Conservation (phyloP, 2,888 invertebrate species). For the Scaptomyza cyrtandrae region DNA sequence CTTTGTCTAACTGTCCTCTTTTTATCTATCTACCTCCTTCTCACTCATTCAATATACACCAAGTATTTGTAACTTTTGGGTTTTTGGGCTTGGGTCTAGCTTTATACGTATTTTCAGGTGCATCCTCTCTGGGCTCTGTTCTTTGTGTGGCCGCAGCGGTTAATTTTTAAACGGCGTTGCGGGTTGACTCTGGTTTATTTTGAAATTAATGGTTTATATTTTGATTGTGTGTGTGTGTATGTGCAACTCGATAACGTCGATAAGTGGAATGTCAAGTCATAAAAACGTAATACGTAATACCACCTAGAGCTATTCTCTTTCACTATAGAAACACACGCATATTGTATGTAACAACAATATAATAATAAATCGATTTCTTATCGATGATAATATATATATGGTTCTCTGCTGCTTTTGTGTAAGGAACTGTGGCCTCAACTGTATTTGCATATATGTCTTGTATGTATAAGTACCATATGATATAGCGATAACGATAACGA, state of each 20-base stretch:
- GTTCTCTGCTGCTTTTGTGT: constrained; percentile 47
- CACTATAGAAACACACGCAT: constrained; percentile 52
- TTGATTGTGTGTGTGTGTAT: constrained; percentile 11
- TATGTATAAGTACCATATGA: constrained; percentile 25
- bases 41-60: constrained; percentile 20
- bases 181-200: constrained; percentile 39
- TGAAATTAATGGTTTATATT: constrained; percentile 4
- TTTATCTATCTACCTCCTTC: constrained; percentile 5
- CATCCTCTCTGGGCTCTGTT: constrained; percentile 50
- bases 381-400: constrained; percentile 15
- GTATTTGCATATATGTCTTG: constrained; percentile 36
- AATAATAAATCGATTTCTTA: constrained; percentile 18
- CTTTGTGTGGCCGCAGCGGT: constrained; percentile 38
- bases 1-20: constrained; percentile 8
- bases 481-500: constrained; percentile 45
- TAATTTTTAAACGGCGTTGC: constrained; percentile 42
- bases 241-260: constrained; percentile 51
- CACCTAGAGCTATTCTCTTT: constrained; percentile 31
- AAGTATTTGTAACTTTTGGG: constrained; percentile 60
- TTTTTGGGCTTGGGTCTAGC: constrained; percentile 73
- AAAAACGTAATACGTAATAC: constrained; percentile 39
- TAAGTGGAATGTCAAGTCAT: constrained; percentile 54
- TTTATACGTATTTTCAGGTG: constrained; percentile 75
- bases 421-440: constrained; percentile 41
- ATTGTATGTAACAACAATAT: constrained; percentile 62